A percentile compares a stretch with the other conserved stretches of the same genome.
These are phyloP conservation scores for Clarias batrachus DNA, from an alignment of 2,113 vertebrate genomes.

Conservation along the genomic window DNA sequence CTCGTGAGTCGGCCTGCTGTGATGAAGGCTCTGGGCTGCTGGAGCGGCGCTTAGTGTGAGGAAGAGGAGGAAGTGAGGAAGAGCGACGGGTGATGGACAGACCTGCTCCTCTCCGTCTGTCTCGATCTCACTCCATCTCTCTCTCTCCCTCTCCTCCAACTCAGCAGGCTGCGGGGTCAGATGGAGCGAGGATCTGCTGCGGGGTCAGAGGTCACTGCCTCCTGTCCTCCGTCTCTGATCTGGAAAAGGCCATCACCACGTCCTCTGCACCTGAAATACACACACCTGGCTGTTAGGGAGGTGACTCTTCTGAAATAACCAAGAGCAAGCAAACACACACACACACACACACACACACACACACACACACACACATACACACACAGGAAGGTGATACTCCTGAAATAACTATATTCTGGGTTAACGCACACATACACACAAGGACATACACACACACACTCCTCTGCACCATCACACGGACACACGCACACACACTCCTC, in stretches of 20 bases:
- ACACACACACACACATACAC: background rate
- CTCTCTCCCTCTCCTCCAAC: slow-evolving; percentile 56
- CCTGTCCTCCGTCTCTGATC: slow-evolving; percentile 94
- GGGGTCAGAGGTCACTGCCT: slow-evolving; percentile 80
- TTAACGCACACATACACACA: background rate
- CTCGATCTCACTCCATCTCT: slow-evolving; percentile 53
- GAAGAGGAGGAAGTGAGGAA: slow-evolving; percentile 49
- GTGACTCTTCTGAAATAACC: background rate
- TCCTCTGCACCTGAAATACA: slow-evolving; percentile 87
- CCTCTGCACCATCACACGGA: background rate
- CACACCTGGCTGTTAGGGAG: background rate
- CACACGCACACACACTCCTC: background rate
- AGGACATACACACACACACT: background rate
- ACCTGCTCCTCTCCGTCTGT: slow-evolving; percentile 50
- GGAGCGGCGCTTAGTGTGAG: slow-evolving; percentile 58
- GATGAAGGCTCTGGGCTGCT: slow-evolving; percentile 55
- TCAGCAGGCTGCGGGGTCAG: slow-evolving; percentile 62
- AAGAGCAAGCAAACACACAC: background rate
- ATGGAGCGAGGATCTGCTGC: slow-evolving; percentile 43
- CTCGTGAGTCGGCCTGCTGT: slow-evolving; percentile 57
- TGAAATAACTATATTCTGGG: background rate
- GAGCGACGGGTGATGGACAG: slow-evolving; percentile 30
- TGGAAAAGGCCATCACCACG: slow-evolving; percentile 98
- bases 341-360: background rate
- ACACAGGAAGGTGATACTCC: background rate